Evolutionary conservation across 1,140 invertebrate species (phyloP), one percentile per base, ranked within the genome.

Genomic region (Trigoniulus corallinus): DNA sequence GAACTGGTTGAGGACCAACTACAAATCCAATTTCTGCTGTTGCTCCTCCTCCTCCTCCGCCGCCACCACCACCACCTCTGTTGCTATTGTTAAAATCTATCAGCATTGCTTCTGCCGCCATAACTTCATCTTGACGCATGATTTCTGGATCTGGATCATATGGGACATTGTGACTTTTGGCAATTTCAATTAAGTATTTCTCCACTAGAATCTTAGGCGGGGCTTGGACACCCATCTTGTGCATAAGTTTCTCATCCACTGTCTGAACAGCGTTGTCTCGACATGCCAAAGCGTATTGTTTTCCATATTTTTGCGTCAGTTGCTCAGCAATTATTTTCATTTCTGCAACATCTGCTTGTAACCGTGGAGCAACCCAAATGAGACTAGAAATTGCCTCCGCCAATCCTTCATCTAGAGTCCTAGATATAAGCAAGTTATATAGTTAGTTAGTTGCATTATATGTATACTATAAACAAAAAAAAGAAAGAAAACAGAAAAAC

Each of bases 131-230:
- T 56, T 88, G 83, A 52, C 79, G 74, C 82, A 95, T 87, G 12
- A 91, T 63, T 53, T 71, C 81, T 56, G 85, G 82, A 77, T 96
- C 91, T 18, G 93, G 88, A 56, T 85, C 82, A 66, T 95, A 97
- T 43, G 81, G 76, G 43, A 96, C 77, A 66, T 89, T 84, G 61
- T 91, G 93, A 65, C 85, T 89, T 63, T 88, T 95, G 2, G 94
- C 89, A 57, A 99, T 99, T 71, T 97, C 94, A 58, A 92, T 83
- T 21, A 92, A 66, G 70, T 93, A 96, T 61, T 87, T 89, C 65
- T 99, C 96, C 42, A 98, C 86, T 10, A 99, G 70, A 49, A 96
- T 68, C 65, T 95, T 97, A 0, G 92, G 88, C 2, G 96, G 96
- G 40, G 91, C 89, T 61, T 96, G 89, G 2, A 98, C 81, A 37